Evolutionary conservation across 2,797 vertebrate species (phyloP).

Genomic region (Brachyrhaphis roseni): DNA sequence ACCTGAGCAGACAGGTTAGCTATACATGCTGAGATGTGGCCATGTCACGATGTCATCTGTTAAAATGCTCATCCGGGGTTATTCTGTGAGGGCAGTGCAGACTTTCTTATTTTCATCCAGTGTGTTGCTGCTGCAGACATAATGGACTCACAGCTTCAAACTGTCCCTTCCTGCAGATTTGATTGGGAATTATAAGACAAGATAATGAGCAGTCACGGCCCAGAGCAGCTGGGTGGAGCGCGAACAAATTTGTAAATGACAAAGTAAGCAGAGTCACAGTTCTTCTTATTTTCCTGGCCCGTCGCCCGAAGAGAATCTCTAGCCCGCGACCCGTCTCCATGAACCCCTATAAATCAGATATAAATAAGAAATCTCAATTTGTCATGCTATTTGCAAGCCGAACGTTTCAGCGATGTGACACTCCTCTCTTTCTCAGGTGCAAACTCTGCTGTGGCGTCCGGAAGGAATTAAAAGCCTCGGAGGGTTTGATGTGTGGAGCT

Average conservation of each 20-base stretch:
- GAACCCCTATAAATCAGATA: constrained; percentile 51
- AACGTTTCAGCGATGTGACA: constrained; percentile 42
- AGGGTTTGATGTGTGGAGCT: constrained; percentile 55
- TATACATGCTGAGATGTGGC: constrained; percentile 69
- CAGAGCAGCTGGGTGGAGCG: constrained; percentile 30
- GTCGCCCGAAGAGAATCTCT: constrained; percentile 39
- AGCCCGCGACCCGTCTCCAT: constrained; percentile 10
- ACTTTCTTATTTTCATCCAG: neutral
- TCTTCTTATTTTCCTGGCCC: constrained; percentile 33
- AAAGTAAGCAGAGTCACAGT: constrained; percentile 42
- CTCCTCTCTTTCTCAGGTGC: constrained; percentile 46
- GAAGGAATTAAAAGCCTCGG: constrained; percentile 55
- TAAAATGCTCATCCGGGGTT: constrained; percentile 47
- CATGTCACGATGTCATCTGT: constrained; percentile 70
- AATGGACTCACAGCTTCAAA: constrained; percentile 10
- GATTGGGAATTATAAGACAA: constrained; percentile 26
- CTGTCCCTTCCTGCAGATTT: constrained; percentile 20
- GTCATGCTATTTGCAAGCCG: constrained; percentile 61
- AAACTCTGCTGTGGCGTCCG: constrained; percentile 35
- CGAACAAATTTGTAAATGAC: constrained; percentile 31
- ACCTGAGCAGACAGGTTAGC: constrained; percentile 81
- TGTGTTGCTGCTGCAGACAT: constrained; percentile 10
- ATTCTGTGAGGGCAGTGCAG: constrained; percentile 29
- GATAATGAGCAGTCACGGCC: constrained; percentile 35
- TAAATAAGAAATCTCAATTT: constrained; percentile 70